A percentile compares a stretch with the other conserved stretches of the same genome.
phyloP scores from a whole-genome alignment of 2,888 invertebrate genomes.

The Diplolepis rosae region DNA sequence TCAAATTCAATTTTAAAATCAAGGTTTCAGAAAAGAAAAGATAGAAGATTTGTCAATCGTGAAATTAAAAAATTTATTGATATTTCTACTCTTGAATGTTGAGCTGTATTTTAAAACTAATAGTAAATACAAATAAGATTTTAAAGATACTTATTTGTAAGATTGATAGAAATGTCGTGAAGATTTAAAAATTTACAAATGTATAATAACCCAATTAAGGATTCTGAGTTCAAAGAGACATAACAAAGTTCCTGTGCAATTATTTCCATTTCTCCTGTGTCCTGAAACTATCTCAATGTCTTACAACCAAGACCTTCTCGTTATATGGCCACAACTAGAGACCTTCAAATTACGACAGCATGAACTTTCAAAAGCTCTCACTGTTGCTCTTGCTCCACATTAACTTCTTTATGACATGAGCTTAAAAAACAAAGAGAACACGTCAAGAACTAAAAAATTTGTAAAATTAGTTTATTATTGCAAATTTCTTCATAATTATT shows the following conservation, averaged over 20 bases:
- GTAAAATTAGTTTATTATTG: no score
- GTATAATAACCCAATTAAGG: neutral
- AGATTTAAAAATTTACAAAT: neutral
- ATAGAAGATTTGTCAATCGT: no score
- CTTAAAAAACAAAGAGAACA: neutral
- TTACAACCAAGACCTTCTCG: neutral
- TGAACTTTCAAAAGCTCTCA: neutral
- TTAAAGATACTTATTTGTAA: neutral
- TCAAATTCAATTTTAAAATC: no score
- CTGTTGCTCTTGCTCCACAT: neutral
- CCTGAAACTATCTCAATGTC: neutral
- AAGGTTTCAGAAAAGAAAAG: no score
- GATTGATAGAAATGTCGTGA: neutral
- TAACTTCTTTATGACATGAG: neutral
- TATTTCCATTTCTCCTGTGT: neutral
- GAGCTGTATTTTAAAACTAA: no score
- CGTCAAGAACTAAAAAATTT: no score
- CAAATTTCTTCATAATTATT: no score
- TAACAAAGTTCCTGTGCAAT: neutral
- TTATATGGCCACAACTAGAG: constrained; percentile 3
- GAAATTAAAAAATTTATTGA: no score
- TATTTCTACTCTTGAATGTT: no score
- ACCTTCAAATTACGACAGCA: neutral
- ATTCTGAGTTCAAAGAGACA: neutral
- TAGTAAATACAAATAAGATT: neutral